Evolutionary conservation across 1,140 invertebrate genomes (phyloP), one percentile per base, ranked within the genome.

Genomic region (Thereuonema tuberculata): DNA sequence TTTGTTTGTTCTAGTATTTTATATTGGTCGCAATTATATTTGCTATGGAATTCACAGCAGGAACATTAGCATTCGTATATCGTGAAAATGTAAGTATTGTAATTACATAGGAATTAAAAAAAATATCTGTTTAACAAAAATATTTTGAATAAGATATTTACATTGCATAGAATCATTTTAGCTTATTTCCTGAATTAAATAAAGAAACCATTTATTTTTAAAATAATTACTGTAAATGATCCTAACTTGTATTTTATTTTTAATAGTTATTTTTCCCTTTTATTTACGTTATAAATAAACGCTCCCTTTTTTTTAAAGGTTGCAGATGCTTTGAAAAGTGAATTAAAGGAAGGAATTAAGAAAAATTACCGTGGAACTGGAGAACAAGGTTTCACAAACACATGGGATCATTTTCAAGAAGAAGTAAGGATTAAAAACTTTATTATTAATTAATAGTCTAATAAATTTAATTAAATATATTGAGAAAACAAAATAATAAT

Each of bases 1-100:
- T 56, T 25, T 57, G 59, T 61, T 69, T 27, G 67, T 75, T 79
- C 56, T 72, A 90, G 88, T 92, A 91, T 73, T 89, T 92, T 70
- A 80, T 82, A 58, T 71, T 89, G 65, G 84, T 91, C n/a, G 80
- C 88, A 50, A 71, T 88, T 48, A 78, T 89, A 62, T 87, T 91
- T 72, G 75, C 86, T 59, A 78, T 84, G 60, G 86, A 91, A 69
- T 84, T 91, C 61, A 77, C 85, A 62, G 75, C 85, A 21, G 87
- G 85, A 46, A 82, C 83, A 2, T 74, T 89, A 28, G 84, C 83
- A 9, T 89, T 90, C 68, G 77, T 87, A 48, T 88, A 87, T 70
- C 79, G 85, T 59, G 81, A 84, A 60, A 78, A 81, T 50, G 74
- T 90, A 15, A 77, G 78, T 23, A 61, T 27, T 15, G 20, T 28